Base-by-base conservation (phyloP, 35 echinoderm and acorn worm genomes). In the Apostichopus californicus region DNA sequence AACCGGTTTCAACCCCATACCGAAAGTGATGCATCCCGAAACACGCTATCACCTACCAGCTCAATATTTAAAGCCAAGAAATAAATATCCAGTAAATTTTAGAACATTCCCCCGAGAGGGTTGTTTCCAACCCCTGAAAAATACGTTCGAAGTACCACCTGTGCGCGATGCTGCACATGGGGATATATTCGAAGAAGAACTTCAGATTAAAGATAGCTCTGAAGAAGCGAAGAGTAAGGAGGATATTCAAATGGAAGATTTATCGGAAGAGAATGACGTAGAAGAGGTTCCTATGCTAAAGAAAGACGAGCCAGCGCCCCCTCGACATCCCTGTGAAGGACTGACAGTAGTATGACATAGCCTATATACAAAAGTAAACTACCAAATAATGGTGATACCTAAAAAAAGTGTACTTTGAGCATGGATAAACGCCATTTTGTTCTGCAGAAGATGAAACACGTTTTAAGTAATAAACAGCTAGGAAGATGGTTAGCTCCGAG, bases 21-120 rank as follows among this genome's bases (percentile, higher is more conserved):
- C 92, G 5, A 93, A 93, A 57, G 92, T 90, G 86, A 78, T 94
- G 20, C 92, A 94, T 20, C 86, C 92, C 2, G 86, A 94, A 56
- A 94, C 92, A 1, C 73, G 61, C 24, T 94, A 94, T 20, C 92
- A 93, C 80, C 78, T 93, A 20, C 92, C 92, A 77, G 70, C 54
- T 23, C 60, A 89, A 89, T 89, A 72, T 72, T 89, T 89, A 89
- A 89, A 75, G 78, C 83, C 70, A 70, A 65, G 81, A 25, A 28
- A 81, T 77, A 53, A 86, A 78, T 73, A 87, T 25, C 61, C 80
- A 54, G 0, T 71, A 24, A 56, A 68, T 66, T 77, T 83, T 25
- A 86, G 80, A 92, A 72, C 66, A 24, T 86, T 72, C 14, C 56
- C 92, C 6, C 13, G 84, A 28, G 54, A 86, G 82, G 92, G 90